Percentiles rank a stretch among this genome's conserved stretches.
phyloP scores from a whole-genome alignment of 2,888 invertebrate species.

The Coelogynopora nodosa region DNA sequence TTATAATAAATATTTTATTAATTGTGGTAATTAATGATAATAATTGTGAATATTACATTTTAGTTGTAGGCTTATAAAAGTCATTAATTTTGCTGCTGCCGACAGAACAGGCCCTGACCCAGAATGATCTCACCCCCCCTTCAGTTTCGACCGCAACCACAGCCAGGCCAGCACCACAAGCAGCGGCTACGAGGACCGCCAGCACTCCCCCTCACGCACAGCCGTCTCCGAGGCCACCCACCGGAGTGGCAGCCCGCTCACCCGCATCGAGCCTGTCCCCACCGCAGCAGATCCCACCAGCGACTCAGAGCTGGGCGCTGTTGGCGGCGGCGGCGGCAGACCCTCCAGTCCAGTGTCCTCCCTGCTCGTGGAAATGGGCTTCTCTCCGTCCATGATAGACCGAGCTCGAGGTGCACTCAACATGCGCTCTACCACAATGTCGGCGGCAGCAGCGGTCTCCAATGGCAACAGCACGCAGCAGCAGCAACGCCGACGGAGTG shows the following conservation, averaged over 20 bases:
- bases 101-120: no score
- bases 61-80: no score
- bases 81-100: no score
- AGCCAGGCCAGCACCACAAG: background rate
- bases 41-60: no score
- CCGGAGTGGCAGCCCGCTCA: background rate
- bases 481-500: no score
- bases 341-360: conserved; percentile 65
- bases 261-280: background rate
- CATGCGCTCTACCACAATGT: background rate
- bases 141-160: no score
- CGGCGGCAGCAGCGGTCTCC: background rate
- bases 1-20: no score
- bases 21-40: no score
- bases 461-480: no score
- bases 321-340: background rate
- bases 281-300: background rate
- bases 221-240: background rate
- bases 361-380: conserved; percentile 69
- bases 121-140: no score
- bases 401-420: conserved; percentile 58
- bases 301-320: background rate
- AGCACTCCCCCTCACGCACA: background rate
- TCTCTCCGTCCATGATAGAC: conserved; percentile 66
- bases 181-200: background rate